A percentile compares a stretch with the other conserved stretches of the same genome.
These are phyloP conservation scores for Theretra japonica DNA, from an alignment of 2,888 invertebrate genomes.

Conservation along the genomic window DNA sequence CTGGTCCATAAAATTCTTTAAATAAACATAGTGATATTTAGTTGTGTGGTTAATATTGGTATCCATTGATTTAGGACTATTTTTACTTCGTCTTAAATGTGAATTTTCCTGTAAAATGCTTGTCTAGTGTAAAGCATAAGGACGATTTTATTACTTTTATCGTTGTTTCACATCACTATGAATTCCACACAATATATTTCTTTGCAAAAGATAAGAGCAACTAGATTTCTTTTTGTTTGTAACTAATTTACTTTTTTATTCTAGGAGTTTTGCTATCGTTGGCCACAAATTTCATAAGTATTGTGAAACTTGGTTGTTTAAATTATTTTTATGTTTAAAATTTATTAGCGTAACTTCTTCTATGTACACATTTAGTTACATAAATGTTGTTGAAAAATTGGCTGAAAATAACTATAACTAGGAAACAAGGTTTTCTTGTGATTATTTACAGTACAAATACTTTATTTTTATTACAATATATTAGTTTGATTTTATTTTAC, in stretches of 20 bases:
- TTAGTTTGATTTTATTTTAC: too few species aligned
- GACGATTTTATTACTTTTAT: not conserved
- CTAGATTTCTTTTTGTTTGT: slow-evolving; percentile 48
- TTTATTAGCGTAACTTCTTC: not conserved
- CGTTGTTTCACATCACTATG: not conserved
- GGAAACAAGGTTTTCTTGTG: too few species aligned
- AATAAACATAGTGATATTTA: too few species aligned
- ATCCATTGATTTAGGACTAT: too few species aligned
- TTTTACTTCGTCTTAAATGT: not conserved
- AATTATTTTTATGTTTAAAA: not conserved
- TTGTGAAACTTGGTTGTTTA: slow-evolving; percentile 47
- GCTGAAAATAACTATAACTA: too few species aligned
- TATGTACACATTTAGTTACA: not conserved
- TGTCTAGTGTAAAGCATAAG: not conserved
- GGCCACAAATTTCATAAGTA: slow-evolving; percentile 60
- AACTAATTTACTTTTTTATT: slow-evolving; percentile 63
- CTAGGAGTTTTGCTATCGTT: slow-evolving; percentile 55
- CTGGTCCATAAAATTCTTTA: too few species aligned
- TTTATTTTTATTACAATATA: too few species aligned
- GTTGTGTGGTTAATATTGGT: too few species aligned
- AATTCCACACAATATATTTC: not conserved
- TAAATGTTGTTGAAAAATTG: not conserved
- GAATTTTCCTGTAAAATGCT: not conserved
- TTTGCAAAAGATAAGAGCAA: slow-evolving; percentile 13
- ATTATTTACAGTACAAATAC: too few species aligned